A percentile compares a stretch with the other conserved stretches of the same genome.
These are phyloP conservation scores for Alosa alosa DNA, from an alignment of 2,113 vertebrate genomes.

Conservation along the genomic window DNA sequence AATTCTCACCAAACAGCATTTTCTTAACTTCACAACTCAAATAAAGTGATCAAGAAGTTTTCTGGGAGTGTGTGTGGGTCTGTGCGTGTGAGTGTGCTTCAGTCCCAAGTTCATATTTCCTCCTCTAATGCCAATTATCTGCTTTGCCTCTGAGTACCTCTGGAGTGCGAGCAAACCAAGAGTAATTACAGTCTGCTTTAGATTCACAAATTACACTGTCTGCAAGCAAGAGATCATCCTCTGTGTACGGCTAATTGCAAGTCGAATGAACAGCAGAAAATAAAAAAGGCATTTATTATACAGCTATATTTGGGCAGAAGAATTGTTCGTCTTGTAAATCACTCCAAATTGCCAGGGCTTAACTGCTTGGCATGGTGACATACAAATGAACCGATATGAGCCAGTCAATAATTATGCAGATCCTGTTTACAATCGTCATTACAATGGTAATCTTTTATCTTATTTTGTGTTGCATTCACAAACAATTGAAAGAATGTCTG, in stretches of 20 bases:
- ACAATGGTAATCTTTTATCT: constrained; percentile 15
- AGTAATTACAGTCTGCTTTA: constrained; percentile 39
- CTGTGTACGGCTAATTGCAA: constrained; percentile 29
- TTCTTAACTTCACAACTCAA: not conserved
- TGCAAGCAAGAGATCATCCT: constrained; percentile 25
- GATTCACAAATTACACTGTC: constrained; percentile 32
- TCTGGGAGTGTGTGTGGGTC: constrained; percentile 6
- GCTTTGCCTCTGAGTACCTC: constrained; percentile 32
- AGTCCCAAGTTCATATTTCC: constrained; percentile 37
- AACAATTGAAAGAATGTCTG: constrained; percentile 5
- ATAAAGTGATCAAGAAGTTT: constrained; percentile 16
- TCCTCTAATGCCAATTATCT: constrained; percentile 38
- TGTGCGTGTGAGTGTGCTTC: constrained; percentile 27
- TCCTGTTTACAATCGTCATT: constrained; percentile 14
- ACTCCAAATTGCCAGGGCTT: constrained; percentile 7
- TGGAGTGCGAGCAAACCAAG: constrained; percentile 34
- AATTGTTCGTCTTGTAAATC: constrained; percentile 19
- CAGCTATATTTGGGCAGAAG: not conserved
- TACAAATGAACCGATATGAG: constrained; percentile 8
- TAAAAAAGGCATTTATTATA: constrained; percentile 15
- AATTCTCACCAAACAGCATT: no score
- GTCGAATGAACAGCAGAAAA: constrained; percentile 7
- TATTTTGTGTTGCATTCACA: constrained; percentile 8
- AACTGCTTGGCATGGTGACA: constrained; percentile 9
- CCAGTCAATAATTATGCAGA: constrained; percentile 10